phyloP scores from a whole-genome alignment of 1,140 invertebrate species.

The Coptotermes formosanus region DNA sequence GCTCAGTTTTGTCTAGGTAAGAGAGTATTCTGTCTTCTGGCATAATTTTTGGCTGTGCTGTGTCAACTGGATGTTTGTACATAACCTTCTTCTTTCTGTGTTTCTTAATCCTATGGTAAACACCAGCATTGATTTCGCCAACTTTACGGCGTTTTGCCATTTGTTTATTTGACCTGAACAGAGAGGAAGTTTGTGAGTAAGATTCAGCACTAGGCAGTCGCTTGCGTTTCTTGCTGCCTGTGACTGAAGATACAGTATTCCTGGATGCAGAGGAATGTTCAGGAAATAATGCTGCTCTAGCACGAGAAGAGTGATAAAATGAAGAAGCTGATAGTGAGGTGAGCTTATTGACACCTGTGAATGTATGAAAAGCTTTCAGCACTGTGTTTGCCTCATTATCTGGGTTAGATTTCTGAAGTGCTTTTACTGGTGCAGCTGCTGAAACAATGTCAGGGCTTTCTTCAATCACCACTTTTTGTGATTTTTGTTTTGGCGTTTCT shows the following conservation, averaged over 20 bases:
- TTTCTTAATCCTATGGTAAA: slow-evolving; percentile 45
- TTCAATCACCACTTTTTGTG: background rate
- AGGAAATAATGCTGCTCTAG: background rate
- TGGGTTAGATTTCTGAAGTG: background rate
- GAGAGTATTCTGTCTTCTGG: background rate
- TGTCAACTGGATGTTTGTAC: slow-evolving; percentile 7
- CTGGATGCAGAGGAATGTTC: background rate
- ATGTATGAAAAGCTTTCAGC: background rate
- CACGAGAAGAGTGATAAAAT: background rate
- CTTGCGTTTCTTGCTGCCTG: background rate
- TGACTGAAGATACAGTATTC: background rate
- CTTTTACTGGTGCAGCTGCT: background rate
- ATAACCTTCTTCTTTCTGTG: slow-evolving; percentile 41
- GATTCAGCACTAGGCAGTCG: background rate
- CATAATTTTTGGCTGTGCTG: background rate
- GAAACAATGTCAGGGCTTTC: background rate
- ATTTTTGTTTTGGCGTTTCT: background rate
- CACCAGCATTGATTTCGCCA: slow-evolving; percentile 46
- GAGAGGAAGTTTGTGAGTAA: background rate
- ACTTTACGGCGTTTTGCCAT: slow-evolving; percentile 27
- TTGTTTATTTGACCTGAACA: background rate
- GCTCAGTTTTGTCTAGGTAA: background rate
- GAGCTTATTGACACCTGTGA: background rate
- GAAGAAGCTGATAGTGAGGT: background rate
- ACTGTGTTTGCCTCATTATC: background rate